Conservation (phyloP, 2,113 vertebrate species). For the Donacobius atricapilla region DNA sequence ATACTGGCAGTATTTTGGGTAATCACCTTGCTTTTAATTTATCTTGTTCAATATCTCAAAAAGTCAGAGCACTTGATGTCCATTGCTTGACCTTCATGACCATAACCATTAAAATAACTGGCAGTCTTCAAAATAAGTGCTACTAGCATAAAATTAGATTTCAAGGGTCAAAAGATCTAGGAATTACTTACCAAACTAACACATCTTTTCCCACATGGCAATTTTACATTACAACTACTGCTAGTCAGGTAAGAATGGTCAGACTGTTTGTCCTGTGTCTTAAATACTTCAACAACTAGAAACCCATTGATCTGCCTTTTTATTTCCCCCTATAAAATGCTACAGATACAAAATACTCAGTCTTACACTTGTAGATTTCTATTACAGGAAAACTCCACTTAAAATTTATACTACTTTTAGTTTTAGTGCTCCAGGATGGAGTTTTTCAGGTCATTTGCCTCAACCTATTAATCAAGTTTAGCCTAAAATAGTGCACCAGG, state of each 20-base stretch:
- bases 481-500: background rate
- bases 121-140: background rate
- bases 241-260: background rate
- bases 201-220: background rate
- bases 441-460: background rate
- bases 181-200: background rate
- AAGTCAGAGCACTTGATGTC: background rate
- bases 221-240: background rate
- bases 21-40: background rate
- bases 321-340: background rate
- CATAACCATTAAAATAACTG: background rate
- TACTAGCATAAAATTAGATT: background rate
- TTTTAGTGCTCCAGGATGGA: background rate
- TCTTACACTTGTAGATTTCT: background rate
- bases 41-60: background rate
- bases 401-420: background rate
- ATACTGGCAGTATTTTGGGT: background rate
- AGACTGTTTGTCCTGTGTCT: background rate
- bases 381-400: background rate
- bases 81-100: background rate
- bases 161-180: background rate
- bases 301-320: background rate
- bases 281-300: background rate
- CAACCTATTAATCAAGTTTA: background rate
- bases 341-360: background rate